phyloP scores from a whole-genome alignment of 1,140 invertebrate genomes.

The Druon quercuslanigerum region DNA sequence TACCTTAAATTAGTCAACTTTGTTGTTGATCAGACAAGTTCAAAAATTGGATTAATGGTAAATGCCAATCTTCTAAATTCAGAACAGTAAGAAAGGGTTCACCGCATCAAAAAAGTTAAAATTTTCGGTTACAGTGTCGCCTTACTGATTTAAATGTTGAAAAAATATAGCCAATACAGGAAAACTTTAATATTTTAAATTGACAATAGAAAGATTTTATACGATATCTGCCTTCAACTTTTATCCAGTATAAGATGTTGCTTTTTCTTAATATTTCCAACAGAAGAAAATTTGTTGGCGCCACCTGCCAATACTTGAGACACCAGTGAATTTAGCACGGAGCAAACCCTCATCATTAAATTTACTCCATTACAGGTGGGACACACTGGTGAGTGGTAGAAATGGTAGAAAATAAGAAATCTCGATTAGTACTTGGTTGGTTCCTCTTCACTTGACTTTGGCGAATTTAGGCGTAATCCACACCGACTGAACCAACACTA shows the following conservation, averaged over 20 bases:
- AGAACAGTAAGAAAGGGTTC: no score
- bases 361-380: slow-evolving; percentile 8
- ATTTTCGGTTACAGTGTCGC: no score
- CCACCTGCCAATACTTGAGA: slow-evolving; percentile 13
- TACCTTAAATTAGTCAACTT: no score
- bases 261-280: background rate
- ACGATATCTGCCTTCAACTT: no score
- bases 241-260: background rate
- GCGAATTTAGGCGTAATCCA: slow-evolving; percentile 1
- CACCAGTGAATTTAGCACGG: background rate
- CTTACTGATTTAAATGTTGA: no score
- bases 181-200: no score
- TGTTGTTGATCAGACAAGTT: no score
- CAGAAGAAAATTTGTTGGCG: background rate
- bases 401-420: slow-evolving; percentile 10
- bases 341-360: slow-evolving; percentile 1
- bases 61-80: no score
- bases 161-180: no score
- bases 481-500: background rate
- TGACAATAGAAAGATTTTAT: no score
- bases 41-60: no score
- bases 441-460: background rate
- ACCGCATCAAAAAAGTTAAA: no score
- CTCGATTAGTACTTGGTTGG: slow-evolving; percentile 19
- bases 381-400: background rate